These are phyloP conservation scores for Condylura cristata DNA, from an alignment of 2,113 vertebrate species.

Conservation along the genomic window DNA sequence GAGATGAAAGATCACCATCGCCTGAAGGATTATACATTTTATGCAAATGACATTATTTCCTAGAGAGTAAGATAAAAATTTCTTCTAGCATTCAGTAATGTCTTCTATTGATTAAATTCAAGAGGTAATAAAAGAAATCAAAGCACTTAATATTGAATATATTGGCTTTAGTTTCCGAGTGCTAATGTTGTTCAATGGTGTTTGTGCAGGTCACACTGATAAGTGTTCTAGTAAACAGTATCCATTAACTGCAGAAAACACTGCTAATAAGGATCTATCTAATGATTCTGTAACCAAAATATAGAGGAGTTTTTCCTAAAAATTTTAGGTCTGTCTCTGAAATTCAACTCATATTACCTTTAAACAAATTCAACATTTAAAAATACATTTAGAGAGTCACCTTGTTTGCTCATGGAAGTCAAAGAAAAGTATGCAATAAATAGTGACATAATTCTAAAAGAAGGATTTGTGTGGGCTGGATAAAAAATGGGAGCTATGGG, in stretches of 20 bases:
- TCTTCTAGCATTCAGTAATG: slow-evolving; percentile 62
- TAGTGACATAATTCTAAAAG: background rate
- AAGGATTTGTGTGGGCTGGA: background rate
- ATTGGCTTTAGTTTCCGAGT: slow-evolving; percentile 64
- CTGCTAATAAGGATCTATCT: background rate
- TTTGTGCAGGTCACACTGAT: slow-evolving; percentile 53
- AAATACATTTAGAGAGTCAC: background rate
- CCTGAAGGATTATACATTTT: slow-evolving; percentile 66
- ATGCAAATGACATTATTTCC: slow-evolving; percentile 71
- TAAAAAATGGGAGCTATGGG: background rate
- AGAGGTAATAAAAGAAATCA: slow-evolving; percentile 77
- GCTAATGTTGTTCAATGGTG: slow-evolving; percentile 59
- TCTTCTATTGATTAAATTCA: slow-evolving; percentile 78
- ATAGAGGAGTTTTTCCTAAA: background rate
- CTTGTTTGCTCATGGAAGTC: background rate
- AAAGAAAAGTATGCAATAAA: background rate
- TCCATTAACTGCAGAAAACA: background rate
- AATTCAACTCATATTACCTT: background rate
- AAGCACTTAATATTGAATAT: slow-evolving; percentile 74
- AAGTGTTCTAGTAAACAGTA: background rate
- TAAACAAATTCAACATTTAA: background rate
- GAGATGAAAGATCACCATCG: slow-evolving; percentile 77
- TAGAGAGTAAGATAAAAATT: slow-evolving; percentile 69
- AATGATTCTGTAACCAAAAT: background rate
- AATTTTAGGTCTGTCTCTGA: background rate